Evolutionary conservation across 1,140 invertebrate species (phyloP).

Genomic region (Galleria mellonella): DNA sequence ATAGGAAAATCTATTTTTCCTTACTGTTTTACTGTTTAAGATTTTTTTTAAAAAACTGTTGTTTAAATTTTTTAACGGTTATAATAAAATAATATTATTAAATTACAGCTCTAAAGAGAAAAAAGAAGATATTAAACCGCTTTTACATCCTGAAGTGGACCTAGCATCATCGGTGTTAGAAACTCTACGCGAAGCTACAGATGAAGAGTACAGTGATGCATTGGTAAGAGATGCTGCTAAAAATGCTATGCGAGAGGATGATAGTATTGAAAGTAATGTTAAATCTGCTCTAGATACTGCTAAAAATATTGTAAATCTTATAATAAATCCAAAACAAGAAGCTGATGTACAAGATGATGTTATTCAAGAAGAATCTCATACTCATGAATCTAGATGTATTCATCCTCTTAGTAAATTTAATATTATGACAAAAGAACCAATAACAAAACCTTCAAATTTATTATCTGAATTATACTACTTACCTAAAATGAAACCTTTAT

Average conservation of each 20-base stretch:
- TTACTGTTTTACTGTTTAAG: no score
- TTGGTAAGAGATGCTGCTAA: constrained; percentile 49
- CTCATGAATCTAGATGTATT: constrained; percentile 34
- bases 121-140: constrained; percentile 36
- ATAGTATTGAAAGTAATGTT: constrained; percentile 7
- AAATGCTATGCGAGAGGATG: constrained; percentile 17
- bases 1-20: no score
- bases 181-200: constrained; percentile 49
- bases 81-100: neutral
- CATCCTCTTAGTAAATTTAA: constrained; percentile 20
- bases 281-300: constrained; percentile 19
- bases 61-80: no score
- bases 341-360: constrained; percentile 18
- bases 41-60: no score
- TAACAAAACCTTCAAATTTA: constrained; percentile 9
- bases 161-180: constrained; percentile 59
- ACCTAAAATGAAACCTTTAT: constrained; percentile 9
- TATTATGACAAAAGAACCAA: constrained; percentile 1
- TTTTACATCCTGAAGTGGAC: constrained; percentile 55
- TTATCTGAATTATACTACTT: constrained; percentile 14
- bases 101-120: constrained; percentile 24
- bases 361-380: constrained; percentile 33
- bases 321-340: constrained; percentile 29
- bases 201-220: constrained; percentile 59
- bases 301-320: constrained; percentile 36